These are phyloP conservation scores for Petromus typicus DNA, from an alignment of 2,113 vertebrate genomes.

Conservation along the genomic window DNA sequence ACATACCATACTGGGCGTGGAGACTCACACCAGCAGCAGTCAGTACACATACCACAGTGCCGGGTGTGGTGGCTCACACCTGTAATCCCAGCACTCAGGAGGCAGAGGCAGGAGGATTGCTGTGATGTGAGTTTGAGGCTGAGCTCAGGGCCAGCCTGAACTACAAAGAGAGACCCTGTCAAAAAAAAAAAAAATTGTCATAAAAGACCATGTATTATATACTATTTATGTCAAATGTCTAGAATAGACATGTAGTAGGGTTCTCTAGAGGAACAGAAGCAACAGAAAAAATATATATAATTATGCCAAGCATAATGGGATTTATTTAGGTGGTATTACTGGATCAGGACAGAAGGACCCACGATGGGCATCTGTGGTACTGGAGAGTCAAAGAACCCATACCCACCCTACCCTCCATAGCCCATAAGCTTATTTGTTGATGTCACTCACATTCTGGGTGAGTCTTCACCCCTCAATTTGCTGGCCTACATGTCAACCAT, in stretches of 20 bases:
- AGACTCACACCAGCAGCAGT: no score
- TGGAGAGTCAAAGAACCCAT: not conserved
- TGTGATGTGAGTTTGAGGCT: no score
- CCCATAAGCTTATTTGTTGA: not conserved
- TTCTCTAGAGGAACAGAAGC: not conserved
- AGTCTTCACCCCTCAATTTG: not conserved
- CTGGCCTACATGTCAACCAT: not conserved
- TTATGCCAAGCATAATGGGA: not conserved
- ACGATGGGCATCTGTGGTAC: not conserved
- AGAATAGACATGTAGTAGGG: not conserved
- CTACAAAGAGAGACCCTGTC: no score
- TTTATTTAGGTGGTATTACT: not conserved
- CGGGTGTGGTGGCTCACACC: no score
- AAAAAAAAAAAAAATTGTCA: constrained; percentile 21
- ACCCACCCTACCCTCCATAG: no score
- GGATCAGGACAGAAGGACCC: not conserved
- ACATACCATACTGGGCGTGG: no score
- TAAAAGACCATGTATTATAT: not conserved
- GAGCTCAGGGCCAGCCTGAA: no score
- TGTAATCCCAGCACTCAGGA: no score
- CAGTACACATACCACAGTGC: no score
- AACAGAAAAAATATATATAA: not conserved
- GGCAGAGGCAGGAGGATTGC: no score
- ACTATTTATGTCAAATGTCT: not conserved
- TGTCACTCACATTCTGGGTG: not conserved